These are phyloP conservation scores for Parazoanthus darwini DNA, from an alignment of 92 coral and sea anemone species.

Conservation along the genomic window DNA sequence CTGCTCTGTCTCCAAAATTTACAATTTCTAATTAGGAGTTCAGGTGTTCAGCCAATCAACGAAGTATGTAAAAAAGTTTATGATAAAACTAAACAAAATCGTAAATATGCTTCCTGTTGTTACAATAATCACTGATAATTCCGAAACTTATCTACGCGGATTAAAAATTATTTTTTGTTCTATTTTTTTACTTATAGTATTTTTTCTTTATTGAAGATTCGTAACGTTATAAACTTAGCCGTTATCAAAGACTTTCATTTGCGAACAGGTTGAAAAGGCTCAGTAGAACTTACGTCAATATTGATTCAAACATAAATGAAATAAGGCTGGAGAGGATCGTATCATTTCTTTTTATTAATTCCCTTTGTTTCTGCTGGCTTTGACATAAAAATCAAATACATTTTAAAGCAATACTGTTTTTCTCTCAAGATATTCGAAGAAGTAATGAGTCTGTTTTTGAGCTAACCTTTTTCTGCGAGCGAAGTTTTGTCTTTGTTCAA, in stretches of 20 bases:
- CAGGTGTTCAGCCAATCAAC: slow-evolving; percentile 21
- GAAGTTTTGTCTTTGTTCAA: neutral
- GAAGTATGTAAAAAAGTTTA: neutral
- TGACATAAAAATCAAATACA: neutral
- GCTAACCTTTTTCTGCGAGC: neutral
- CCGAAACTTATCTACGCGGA: neutral
- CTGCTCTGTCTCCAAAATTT: slow-evolving; percentile 4
- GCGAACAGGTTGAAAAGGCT: neutral
- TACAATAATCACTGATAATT: slow-evolving; percentile 16
- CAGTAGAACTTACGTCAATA: neutral
- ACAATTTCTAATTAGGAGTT: slow-evolving; percentile 1
- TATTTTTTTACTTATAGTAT: neutral
- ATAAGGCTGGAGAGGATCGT: neutral
- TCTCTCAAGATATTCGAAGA: neutral
- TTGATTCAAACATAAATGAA: neutral
- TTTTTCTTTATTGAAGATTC: neutral
- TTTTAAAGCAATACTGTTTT: neutral
- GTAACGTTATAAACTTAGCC: no score
- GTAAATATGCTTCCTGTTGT: slow-evolving; percentile 19
- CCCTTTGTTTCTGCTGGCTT: neutral
- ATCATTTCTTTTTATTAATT: neutral
- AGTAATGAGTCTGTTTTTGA: neutral
- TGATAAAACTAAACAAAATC: neutral
- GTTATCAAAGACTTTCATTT: neutral
- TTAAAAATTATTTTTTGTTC: neutral